Percentiles rank a stretch among this genome's conserved stretches.
Conservation (phyloP, 2,113 vertebrate genomes). For the Callipepla squamata region DNA sequence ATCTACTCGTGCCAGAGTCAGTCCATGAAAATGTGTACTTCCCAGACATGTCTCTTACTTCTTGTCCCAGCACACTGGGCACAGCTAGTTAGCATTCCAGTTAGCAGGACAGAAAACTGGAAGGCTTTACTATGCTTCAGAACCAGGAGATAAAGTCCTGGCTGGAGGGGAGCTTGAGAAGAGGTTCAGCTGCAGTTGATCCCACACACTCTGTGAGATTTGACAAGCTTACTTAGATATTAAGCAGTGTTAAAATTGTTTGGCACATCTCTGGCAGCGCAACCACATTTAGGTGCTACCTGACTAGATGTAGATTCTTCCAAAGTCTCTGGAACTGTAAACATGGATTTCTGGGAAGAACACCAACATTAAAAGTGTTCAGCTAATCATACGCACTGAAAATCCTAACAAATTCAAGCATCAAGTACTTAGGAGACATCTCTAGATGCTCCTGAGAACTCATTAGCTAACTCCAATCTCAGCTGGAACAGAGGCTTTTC, state of each 20-base stretch:
- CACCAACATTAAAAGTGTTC: neutral
- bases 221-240: neutral
- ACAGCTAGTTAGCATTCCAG: neutral
- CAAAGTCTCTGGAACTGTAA: neutral
- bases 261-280: neutral
- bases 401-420: neutral
- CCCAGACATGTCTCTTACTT: neutral
- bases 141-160: neutral
- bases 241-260: neutral
- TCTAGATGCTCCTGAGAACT: neutral
- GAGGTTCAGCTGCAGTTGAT: neutral
- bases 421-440: neutral
- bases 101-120: neutral
- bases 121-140: neutral
- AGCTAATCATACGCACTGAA: neutral
- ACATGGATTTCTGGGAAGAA: neutral
- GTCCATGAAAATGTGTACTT: fast-evolving
- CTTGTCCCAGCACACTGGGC: neutral
- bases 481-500: neutral
- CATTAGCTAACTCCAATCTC: neutral
- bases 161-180: neutral
- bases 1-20: fast-evolving
- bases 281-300: neutral
- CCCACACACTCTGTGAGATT: neutral
- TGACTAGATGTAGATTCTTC: neutral